Conservation (phyloP, 2,888 invertebrate species). For the Theretra japonica region DNA sequence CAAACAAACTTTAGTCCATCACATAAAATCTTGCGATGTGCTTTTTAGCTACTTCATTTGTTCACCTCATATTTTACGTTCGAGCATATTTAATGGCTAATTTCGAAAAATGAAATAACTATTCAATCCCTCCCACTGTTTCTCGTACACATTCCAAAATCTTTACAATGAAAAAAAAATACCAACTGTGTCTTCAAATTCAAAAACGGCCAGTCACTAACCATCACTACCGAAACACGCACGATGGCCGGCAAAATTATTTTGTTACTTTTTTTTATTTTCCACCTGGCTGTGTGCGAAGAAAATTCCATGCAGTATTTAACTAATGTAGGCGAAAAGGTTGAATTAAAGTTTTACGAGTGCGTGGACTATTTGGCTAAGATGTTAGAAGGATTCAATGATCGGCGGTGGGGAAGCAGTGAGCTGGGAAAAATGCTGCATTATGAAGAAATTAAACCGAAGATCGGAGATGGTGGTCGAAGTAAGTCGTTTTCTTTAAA, state of each 20-base stretch:
- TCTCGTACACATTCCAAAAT: not conserved
- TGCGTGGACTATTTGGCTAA: conserved; percentile 47
- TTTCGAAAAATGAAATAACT: not conserved
- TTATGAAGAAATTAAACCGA: conserved; percentile 66
- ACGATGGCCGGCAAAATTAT: conserved; percentile 39
- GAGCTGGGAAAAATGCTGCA: conserved; percentile 61
- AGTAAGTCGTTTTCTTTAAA: conserved; percentile 56
- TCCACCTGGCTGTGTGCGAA: conserved; percentile 19
- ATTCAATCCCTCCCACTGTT: not conserved
- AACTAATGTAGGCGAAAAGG: conserved; percentile 50
- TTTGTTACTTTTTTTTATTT: conserved; percentile 35
- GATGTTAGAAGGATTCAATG: conserved; percentile 66
- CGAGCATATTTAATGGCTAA: not conserved
- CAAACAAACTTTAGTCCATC: too few relatives aligned
- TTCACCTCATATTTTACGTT: too few relatives aligned
- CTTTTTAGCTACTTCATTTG: too few relatives aligned
- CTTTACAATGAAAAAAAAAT: not conserved
- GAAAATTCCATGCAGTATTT: conserved; percentile 39
- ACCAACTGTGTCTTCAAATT: too few relatives aligned
- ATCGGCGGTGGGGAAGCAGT: conserved; percentile 61
- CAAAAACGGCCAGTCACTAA: conserved; percentile 4
- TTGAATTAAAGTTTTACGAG: conserved; percentile 57
- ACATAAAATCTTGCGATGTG: too few relatives aligned
- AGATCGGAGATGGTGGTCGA: conserved; percentile 42
- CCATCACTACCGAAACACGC: conserved; percentile 10